Conservation (phyloP, 2,888 invertebrate genomes). For the Ypsolopha sequella region DNA sequence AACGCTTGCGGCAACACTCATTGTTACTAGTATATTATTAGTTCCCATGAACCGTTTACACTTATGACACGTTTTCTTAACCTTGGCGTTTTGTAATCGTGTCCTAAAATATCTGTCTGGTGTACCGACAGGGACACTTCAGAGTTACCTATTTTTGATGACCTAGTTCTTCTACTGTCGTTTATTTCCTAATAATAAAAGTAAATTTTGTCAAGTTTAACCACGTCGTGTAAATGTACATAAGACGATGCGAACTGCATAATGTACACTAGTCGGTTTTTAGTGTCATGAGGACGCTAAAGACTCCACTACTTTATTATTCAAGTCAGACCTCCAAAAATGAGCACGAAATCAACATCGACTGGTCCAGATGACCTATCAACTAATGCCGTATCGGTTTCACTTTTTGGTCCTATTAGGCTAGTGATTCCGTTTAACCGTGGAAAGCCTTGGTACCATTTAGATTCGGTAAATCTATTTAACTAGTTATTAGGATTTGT, state of each 20-base stretch:
- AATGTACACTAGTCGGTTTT: constrained; percentile 35
- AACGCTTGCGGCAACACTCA: constrained; percentile 38
- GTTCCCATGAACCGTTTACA: constrained; percentile 45
- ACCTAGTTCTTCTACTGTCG: too few species aligned
- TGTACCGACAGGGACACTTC: neutral
- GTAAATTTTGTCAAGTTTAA: neutral
- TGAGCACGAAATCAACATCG: constrained; percentile 33
- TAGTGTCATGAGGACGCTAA: constrained; percentile 48
- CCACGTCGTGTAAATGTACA: neutral
- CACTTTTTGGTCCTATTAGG: constrained; percentile 42
- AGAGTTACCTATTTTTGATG: too few species aligned
- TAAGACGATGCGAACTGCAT: constrained; percentile 9
- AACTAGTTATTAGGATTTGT: neutral
- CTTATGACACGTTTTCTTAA: constrained; percentile 41
- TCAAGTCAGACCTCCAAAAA: constrained; percentile 44
- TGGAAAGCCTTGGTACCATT: constrained; percentile 38
- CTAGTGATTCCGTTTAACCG: constrained; percentile 27
- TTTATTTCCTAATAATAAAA: too few species aligned
- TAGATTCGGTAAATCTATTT: constrained; percentile 21
- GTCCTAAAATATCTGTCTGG: neutral
- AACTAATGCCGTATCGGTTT: constrained; percentile 45
- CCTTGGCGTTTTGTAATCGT: constrained; percentile 39
- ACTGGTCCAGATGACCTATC: constrained; percentile 42
- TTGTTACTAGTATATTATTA: constrained; percentile 65
- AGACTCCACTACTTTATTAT: constrained; percentile 34